phyloP scores from a whole-genome alignment of 2,113 vertebrate species.

The Phaethon lepturus region DNA sequence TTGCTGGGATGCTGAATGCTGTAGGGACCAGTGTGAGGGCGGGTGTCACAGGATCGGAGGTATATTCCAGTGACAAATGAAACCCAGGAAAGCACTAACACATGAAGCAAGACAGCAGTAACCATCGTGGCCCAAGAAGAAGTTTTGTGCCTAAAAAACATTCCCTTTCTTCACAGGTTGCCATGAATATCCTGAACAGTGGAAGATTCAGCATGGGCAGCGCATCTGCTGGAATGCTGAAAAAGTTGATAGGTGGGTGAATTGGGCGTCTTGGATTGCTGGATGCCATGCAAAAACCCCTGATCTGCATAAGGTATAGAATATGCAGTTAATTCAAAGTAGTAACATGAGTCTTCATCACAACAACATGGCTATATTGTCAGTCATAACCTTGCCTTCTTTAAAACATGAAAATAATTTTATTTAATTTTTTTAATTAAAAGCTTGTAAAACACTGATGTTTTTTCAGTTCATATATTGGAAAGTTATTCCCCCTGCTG shows the following conservation, averaged over 20 bases:
- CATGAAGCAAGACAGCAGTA: not conserved
- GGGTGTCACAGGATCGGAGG: not conserved
- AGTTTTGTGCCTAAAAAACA: not conserved
- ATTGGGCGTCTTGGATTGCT: not conserved
- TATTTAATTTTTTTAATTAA: not conserved
- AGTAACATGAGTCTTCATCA: accelerated
- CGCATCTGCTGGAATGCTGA: constrained; percentile 87
- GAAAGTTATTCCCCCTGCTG: not conserved
- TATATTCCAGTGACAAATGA: not conserved
- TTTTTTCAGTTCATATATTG: not conserved
- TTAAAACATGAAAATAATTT: not conserved
- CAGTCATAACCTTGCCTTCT: not conserved
- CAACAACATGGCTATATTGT: accelerated
- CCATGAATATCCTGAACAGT: constrained; percentile 94
- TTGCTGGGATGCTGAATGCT: not conserved
- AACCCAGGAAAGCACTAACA: not conserved
- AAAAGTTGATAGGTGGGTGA: constrained; percentile 90
- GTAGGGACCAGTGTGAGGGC: not conserved
- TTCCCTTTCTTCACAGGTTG: constrained; percentile 78
- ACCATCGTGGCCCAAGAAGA: accelerated
- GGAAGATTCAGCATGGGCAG: constrained; percentile 96
- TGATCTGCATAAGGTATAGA: not conserved
- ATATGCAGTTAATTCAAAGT: not conserved
- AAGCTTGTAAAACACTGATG: not conserved
- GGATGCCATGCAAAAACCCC: not conserved